Evolutionary conservation across 1,140 invertebrate species (phyloP).

Genomic region (Caenorhabditis inopinata): DNA sequence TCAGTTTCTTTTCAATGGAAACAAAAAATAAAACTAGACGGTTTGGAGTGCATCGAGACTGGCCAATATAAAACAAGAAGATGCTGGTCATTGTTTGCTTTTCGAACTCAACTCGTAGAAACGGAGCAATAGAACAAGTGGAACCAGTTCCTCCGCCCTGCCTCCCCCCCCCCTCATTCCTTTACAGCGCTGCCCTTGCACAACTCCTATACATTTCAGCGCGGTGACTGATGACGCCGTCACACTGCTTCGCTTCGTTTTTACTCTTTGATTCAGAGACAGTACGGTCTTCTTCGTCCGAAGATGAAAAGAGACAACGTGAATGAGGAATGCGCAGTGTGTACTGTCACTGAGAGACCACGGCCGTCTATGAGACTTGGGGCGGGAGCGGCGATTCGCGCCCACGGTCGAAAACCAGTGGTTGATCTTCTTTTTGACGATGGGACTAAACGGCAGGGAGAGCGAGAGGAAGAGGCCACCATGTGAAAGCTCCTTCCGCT

Average conservation of each 20-base stretch:
- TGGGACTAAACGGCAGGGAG: background rate
- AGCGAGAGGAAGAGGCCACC: background rate
- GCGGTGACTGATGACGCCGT: background rate
- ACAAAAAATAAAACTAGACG: background rate
- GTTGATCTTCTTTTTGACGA: slow-evolving; percentile 17
- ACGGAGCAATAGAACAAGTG: slow-evolving; percentile 23
- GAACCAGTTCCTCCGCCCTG: too few species aligned
- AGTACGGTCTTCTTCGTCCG: background rate
- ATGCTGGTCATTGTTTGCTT: background rate
- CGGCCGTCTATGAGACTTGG: background rate
- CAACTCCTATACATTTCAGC: too few species aligned
- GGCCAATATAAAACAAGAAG: slow-evolving; percentile 15
- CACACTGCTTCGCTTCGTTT: background rate
- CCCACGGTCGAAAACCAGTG: slow-evolving; percentile 27
- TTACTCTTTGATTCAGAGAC: slow-evolving; percentile 31
- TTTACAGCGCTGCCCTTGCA: too few species aligned
- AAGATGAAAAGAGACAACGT: too few species aligned
- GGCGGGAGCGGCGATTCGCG: background rate
- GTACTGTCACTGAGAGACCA: background rate
- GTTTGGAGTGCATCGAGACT: background rate
- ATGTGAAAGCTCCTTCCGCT: background rate
- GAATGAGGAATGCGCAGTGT: background rate
- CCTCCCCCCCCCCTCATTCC: too few species aligned
- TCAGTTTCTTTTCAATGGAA: slow-evolving; percentile 21
- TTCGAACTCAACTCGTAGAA: background rate